Evolutionary conservation across 2,113 vertebrate genomes (phyloP), one percentile per base, ranked within the genome.

Genomic region (Osmerus eperlanus): DNA sequence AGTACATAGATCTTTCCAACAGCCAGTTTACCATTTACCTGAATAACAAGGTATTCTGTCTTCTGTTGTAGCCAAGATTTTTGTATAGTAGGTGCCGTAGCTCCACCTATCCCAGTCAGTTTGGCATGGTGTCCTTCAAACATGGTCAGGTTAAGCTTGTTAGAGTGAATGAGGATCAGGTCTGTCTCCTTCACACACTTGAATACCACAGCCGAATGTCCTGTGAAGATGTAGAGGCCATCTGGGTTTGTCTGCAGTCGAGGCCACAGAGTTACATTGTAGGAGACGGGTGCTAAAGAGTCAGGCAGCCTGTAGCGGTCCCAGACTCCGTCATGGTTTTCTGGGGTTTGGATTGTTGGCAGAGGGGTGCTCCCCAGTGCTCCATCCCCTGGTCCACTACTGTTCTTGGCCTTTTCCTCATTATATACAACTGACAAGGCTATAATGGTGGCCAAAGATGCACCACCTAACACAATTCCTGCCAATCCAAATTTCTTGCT

Each of bases 91-190:
- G 95, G 94, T 0, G 32, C 13, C 0, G 0, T 0, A 15, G 70
- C 0, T 0, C 6, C 41, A 0, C 0, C 21, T 55, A 83, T 9
- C 0, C 72, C 81, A 0, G 1, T 16, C 73, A 95, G 70, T 0
- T 11, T 67, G 16, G 84, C 82, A 0, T 16, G 70, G 58, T 87
- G 79, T 0, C 53, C 58, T 0, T 16, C 0, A 3, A 86, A 79
- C 3, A 0, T 0, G 0, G 91, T 95, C 80, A 97, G 89, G 76
- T 94, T 95, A 59, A 99, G 94, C 62, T 95, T 93, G 62, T 91
- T 93, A 88, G 92, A 93, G 85, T 99, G 97, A 80, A 99, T 95
- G 74, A 99, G 84, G 78, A 99, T 90, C 70, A 95, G 71, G 32
- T 94, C 0, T 0, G 96, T 99, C 55, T 88, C 28, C 29, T 84